Evolutionary conservation across 2,113 vertebrate species (phyloP).

Genomic region (Natator depressus): DNA sequence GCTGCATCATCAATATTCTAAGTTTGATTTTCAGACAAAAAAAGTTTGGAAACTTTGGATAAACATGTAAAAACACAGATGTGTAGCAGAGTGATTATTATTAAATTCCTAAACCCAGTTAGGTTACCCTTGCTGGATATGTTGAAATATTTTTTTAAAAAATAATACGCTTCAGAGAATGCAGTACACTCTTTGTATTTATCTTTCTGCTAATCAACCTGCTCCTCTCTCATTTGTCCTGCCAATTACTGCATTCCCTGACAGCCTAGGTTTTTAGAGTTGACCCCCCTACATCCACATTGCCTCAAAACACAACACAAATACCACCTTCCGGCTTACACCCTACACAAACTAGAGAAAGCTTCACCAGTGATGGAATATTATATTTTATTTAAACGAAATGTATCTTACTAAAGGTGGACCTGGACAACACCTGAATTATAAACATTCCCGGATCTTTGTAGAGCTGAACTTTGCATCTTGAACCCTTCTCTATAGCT

Average conservation of each 20-base stretch:
- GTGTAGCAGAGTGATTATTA: background rate
- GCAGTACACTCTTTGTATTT: background rate
- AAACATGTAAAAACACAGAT: background rate
- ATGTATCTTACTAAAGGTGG: background rate
- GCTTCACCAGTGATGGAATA: background rate
- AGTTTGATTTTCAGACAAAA: background rate
- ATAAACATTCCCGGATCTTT: background rate
- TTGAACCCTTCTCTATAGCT: fast-evolving
- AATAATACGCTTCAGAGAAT: background rate
- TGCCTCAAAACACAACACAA: background rate
- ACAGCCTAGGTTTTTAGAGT: background rate
- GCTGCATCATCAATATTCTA: background rate
- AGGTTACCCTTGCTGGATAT: background rate
- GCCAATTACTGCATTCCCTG: background rate
- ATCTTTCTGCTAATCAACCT: background rate
- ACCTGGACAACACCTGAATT: background rate
- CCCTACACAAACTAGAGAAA: background rate
- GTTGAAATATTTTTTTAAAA: background rate
- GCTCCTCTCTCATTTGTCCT: background rate
- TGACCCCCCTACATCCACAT: background rate
- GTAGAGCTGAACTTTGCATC: background rate
- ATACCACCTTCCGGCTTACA: background rate
- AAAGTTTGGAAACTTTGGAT: background rate
- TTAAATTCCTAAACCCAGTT: background rate
- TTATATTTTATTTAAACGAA: background rate